Evolutionary conservation across 2,113 vertebrate species (phyloP), one percentile per base, ranked within the genome.

Genomic region (Limanda limanda): DNA sequence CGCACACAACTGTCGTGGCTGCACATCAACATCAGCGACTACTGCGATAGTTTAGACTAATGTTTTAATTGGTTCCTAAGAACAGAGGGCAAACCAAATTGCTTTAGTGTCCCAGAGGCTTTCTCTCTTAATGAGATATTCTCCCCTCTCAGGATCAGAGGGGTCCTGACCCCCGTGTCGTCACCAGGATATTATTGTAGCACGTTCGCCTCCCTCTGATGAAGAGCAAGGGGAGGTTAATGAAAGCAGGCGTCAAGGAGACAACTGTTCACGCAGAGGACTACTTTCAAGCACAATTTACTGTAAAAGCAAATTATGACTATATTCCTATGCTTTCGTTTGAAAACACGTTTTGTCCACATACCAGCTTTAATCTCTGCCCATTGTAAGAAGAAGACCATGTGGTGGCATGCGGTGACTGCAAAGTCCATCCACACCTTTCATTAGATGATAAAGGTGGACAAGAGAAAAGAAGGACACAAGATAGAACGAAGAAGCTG

Each of bases 1-100:
- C 31, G 73, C 71, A 81, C 81, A 73, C 83, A 77, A 73, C 79
- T 57, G 80, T 81, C 70, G 76, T 78, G 73, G 82, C 81, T 67
- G 79, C 66, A 71, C 88, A 82, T 92, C 90, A 91, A 89, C 91
- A 92, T 91, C 86, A 92, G 88, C 68, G 90, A 91, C 87, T 82
- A 48, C 68, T 69, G 89, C 71, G 70, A 88, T 88, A 88, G 88
- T 92, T 93, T 90, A 79, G 84, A 85, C 90, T 93, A 93, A 94
- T 93, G 91, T 93, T 94, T 95, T 95, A 94, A 95, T 95, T 95
- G 92, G 91, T 90, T 94, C 90, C 84, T 45, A 56, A 89, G 91
- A 94, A 93, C 92, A 92, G 90, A 92, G 93, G 91, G 90, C 91
- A 85, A 92, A 82, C 81, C 88, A 94, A 94, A 94, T 95, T 94